These are phyloP conservation scores for Cacatua alba DNA, from an alignment of 2,113 vertebrate species.

Conservation along the genomic window DNA sequence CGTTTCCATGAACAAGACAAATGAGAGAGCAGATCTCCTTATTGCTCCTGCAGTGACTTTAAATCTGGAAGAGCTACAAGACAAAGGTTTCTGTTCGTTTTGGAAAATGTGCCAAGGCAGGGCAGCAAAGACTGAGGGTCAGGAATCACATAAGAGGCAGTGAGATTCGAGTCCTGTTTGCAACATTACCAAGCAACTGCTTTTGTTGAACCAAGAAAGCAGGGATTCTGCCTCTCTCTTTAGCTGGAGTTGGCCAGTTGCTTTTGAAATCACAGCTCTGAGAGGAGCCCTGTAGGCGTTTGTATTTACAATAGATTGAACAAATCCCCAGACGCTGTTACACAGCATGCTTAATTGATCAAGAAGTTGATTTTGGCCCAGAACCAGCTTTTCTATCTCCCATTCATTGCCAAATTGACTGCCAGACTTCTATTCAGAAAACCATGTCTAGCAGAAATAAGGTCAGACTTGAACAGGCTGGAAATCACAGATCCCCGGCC, in stretches of 20 bases:
- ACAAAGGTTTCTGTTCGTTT: not conserved
- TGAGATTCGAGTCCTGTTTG: not conserved
- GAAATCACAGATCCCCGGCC: not conserved
- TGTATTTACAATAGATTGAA: not conserved
- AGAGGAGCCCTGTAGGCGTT: not conserved
- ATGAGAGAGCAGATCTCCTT: not conserved
- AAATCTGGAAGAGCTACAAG: not conserved
- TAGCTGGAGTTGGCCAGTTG: not conserved
- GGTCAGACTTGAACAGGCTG: not conserved
- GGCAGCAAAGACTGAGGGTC: not conserved
- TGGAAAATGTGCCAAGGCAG: not conserved
- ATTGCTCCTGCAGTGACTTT: not conserved
- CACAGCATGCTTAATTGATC: not conserved
- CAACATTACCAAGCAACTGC: not conserved
- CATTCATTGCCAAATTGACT: not conserved
- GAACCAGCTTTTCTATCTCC: not conserved
- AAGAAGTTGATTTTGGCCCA: not conserved
- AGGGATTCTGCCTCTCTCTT: not conserved
- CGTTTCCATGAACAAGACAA: not conserved
- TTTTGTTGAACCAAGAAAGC: not conserved
- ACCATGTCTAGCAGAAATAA: not conserved
- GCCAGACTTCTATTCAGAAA: not conserved
- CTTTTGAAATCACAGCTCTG: not conserved
- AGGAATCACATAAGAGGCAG: not conserved
- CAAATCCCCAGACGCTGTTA: not conserved